These are phyloP conservation scores for Apodemia zela DNA, from an alignment of 2,888 invertebrate species.

Conservation along the genomic window DNA sequence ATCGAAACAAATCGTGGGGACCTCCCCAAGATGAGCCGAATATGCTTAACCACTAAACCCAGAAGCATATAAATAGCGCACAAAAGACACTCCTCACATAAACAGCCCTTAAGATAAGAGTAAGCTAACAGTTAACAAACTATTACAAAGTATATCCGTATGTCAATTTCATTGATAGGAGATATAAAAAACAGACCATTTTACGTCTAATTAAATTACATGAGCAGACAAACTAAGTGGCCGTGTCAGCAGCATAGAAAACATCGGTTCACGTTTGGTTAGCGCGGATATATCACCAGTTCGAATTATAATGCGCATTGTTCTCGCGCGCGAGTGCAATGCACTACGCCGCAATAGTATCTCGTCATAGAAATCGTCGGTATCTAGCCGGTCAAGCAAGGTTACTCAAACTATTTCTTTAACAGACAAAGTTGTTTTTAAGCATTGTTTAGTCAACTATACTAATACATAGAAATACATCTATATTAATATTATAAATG, in stretches of 20 bases:
- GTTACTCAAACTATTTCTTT: slow-evolving; percentile 25
- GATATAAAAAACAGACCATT: neutral
- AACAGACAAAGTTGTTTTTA: slow-evolving; percentile 1
- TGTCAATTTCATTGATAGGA: neutral
- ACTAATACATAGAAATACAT: too few relatives aligned
- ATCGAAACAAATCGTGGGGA: too few relatives aligned
- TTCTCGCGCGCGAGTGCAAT: slow-evolving; percentile 71
- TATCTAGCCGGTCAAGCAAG: slow-evolving; percentile 47
- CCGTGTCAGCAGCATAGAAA: slow-evolving; percentile 27
- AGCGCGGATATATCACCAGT: slow-evolving; percentile 73
- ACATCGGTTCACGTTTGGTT: slow-evolving; percentile 53
- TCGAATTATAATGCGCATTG: slow-evolving; percentile 78
- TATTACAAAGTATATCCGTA: neutral
- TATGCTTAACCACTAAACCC: too few relatives aligned
- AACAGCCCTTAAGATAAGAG: too few relatives aligned
- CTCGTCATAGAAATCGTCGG: slow-evolving; percentile 64
- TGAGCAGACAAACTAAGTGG: neutral
- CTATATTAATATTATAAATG: too few relatives aligned
- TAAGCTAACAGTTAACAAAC: too few relatives aligned
- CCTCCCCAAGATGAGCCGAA: too few relatives aligned
- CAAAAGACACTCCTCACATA: too few relatives aligned
- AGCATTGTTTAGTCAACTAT: too few relatives aligned
- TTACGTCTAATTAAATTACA: neutral
- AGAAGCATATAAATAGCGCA: too few relatives aligned
- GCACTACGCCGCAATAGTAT: slow-evolving; percentile 68